phyloP scores from a whole-genome alignment of 2,888 invertebrate species.

The Dimorphilus gyrociliatus region DNA sequence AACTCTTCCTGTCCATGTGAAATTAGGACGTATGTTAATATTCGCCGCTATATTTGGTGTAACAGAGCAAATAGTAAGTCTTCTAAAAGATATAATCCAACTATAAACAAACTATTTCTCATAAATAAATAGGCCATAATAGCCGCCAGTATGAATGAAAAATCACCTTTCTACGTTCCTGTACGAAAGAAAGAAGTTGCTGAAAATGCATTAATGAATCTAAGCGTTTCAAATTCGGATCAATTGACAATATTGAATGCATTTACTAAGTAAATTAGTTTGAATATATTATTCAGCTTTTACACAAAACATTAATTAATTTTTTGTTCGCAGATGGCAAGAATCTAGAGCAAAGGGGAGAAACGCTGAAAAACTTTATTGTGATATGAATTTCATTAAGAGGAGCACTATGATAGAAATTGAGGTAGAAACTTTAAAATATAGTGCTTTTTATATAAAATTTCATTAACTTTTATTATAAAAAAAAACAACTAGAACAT shows the following conservation, averaged over 20 bases:
- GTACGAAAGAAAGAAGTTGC: conserved; percentile 21
- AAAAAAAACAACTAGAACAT: too few species aligned
- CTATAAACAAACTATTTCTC: not conserved
- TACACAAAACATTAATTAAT: too few species aligned
- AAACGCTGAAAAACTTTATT: conserved; percentile 19
- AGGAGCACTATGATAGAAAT: conserved; percentile 26
- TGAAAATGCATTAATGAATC: conserved; percentile 16
- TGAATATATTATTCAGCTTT: too few species aligned
- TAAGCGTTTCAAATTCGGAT: conserved; percentile 25
- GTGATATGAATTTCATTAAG: conserved; percentile 23
- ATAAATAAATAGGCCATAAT: conserved; percentile 27
- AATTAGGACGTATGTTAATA: conserved; percentile 33
- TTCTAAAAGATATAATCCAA: not conserved
- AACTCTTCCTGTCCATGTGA: conserved; percentile 27
- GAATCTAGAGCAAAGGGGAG: conserved; percentile 1
- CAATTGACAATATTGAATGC: conserved; percentile 22
- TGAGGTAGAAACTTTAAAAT: too few species aligned
- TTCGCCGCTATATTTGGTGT: conserved; percentile 30
- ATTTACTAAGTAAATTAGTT: conserved; percentile 17
- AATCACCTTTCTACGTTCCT: conserved; percentile 30
- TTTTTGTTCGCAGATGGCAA: too few species aligned
- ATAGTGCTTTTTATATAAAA: too few species aligned
- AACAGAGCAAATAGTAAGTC: conserved; percentile 27
- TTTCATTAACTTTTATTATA: too few species aligned
- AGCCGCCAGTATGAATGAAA: conserved; percentile 31